Conservation (phyloP, 1,140 invertebrate species). For the Pseudachorutes palmiensis region DNA sequence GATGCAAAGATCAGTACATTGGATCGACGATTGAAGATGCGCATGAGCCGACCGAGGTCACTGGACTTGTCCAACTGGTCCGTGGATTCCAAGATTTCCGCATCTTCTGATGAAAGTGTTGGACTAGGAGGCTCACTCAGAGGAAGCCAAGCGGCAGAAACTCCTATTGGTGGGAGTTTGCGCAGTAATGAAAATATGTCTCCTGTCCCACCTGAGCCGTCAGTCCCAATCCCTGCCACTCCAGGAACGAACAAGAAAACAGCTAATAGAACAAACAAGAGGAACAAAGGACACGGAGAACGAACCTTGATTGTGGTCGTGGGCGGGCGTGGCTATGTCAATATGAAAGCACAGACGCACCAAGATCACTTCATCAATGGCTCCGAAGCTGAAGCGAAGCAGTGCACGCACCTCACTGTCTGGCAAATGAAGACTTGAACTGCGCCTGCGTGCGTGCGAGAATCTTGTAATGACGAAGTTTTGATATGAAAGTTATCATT, state of each 20-base stretch:
- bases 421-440: slow-evolving; percentile 39
- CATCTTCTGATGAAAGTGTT: slow-evolving; percentile 71
- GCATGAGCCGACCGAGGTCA: slow-evolving; percentile 66
- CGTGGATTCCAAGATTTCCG: slow-evolving; percentile 70
- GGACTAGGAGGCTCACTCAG: slow-evolving; percentile 21
- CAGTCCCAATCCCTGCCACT: slow-evolving; percentile 1
- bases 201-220: not conserved
- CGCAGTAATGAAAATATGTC: slow-evolving; percentile 9
- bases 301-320: slow-evolving; percentile 74
- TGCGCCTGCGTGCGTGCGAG: no score
- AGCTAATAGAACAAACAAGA: slow-evolving; percentile 11
- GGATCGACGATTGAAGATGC: slow-evolving; percentile 66
- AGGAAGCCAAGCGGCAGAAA: slow-evolving; percentile 43
- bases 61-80: slow-evolving; percentile 79
- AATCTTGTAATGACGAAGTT: no score
- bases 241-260: slow-evolving; percentile 34
- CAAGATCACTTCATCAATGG: slow-evolving; percentile 18
- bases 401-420: slow-evolving; percentile 30
- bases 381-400: slow-evolving; percentile 24
- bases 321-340: slow-evolving; percentile 77
- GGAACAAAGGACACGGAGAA: slow-evolving; percentile 24
- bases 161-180: slow-evolving; percentile 46
- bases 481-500: no score
- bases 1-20: slow-evolving; percentile 66
- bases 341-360: slow-evolving; percentile 41